Evolutionary conservation across 1,140 invertebrate genomes (phyloP), one percentile per base, ranked within the genome.

Genomic region (Leptinotarsa lineolata): DNA sequence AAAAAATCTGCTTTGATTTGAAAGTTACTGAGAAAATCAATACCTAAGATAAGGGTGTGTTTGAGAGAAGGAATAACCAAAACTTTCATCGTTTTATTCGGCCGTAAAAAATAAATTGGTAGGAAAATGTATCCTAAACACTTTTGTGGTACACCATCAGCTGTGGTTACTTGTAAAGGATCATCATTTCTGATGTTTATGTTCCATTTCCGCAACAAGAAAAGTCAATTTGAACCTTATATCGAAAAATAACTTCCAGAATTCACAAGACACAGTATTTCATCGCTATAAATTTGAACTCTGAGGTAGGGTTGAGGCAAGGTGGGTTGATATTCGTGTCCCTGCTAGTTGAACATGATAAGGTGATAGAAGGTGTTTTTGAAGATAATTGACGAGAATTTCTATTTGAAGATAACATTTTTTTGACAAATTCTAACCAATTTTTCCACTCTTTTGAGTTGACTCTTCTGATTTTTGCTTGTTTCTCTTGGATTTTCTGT

Each of bases 1-100:
- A n/a, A 4, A 24, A 54, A 69, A 69, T n/a, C 20, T 2, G 39
- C 45, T 6, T 20, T n/a, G 13, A 54, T 21, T 24, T 54, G 16
- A 69, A 69, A 48, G 16, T 21, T n/a, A 54, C 4, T 39, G 16
- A 68, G 24, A 58, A 69, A 69, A 69, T 69, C 46, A 16, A 69
- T 58, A 6, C 22, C 68, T 58, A 69, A 54, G 58, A 69, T 69
- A 3, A 69, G 45, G n/a, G 68, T 5, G 58, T 69, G 46, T 6
- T 16, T 18, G 12, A 69, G 2, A 18, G 46, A 58, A 59, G 68
- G 68, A 24, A 69, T 58, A 22, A 69, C 21, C 44, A 59, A 58
- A 60, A 69, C 22, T 58, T 58, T 60, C 4, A 58, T 18, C 1
- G 4, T 30, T 11, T 69, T 12, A 3, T 16, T 12, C 1, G 30